phyloP scores from a whole-genome alignment of 2,113 vertebrate species.

The Tor tambroides region DNA sequence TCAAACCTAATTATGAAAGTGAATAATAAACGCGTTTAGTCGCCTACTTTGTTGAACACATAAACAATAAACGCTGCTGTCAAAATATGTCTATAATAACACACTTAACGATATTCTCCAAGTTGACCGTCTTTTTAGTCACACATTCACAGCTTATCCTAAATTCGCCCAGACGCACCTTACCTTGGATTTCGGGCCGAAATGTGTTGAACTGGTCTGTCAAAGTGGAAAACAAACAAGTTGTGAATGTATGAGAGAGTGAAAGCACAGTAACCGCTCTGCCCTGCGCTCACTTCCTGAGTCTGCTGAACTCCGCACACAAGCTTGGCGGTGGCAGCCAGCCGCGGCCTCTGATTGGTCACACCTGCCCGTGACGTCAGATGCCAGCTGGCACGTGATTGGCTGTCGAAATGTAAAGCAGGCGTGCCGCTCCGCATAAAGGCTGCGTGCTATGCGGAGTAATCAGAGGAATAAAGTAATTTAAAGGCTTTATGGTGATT shows the following conservation, averaged over 20 bases:
- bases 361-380: slow-evolving; percentile 45
- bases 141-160: background rate
- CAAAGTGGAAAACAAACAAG: background rate
- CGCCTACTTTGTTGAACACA: background rate
- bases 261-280: background rate
- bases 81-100: background rate
- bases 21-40: too few species aligned
- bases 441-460: slow-evolving; percentile 10
- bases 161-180: background rate
- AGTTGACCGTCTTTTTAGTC: background rate
- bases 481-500: slow-evolving; percentile 33
- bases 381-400: slow-evolving; percentile 39
- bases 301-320: slow-evolving; percentile 56
- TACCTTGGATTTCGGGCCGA: background rate
- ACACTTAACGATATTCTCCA: background rate
- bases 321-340: slow-evolving; percentile 63
- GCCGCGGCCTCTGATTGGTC: slow-evolving; percentile 56
- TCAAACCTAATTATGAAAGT: background rate
- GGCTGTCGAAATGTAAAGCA: slow-evolving; percentile 47
- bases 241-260: background rate
- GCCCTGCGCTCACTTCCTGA: slow-evolving; percentile 56
- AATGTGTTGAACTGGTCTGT: background rate
- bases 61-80: background rate
- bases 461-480: slow-evolving; percentile 40
- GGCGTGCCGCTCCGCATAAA: slow-evolving; percentile 6